phyloP scores from a whole-genome alignment of 2,888 invertebrate genomes.

The Lathronympha strigana region DNA sequence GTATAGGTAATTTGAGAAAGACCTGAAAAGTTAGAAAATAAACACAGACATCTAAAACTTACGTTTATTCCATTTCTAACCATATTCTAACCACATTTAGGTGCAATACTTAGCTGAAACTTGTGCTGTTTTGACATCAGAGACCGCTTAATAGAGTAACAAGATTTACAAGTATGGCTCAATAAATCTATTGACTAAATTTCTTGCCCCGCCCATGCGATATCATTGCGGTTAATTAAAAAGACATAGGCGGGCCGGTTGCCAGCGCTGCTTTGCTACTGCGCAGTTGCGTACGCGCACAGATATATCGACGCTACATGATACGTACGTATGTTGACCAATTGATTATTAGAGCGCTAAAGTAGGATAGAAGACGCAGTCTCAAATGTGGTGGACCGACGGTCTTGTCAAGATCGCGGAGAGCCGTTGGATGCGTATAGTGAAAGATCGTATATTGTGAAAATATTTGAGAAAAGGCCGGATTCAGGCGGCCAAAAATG shows the following conservation, averaged over 20 bases:
- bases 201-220: constrained; percentile 34
- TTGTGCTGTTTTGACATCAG: background rate
- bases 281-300: background rate
- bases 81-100: background rate
- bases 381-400: no score
- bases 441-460: no score
- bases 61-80: background rate
- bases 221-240: constrained; percentile 39
- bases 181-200: constrained; percentile 36
- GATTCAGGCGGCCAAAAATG: no score
- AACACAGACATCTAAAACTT: no score
- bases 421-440: no score
- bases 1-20: no score
- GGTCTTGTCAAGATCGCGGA: no score
- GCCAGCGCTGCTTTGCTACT: background rate
- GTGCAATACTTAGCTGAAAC: background rate
- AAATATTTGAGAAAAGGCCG: no score
- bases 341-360: background rate
- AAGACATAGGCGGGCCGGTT: constrained; percentile 36
- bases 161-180: constrained; percentile 26
- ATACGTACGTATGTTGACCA: background rate
- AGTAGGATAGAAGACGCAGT: no score
- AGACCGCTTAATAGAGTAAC: constrained; percentile 9
- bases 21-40: no score
- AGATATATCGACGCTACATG: background rate